Conservation (phyloP, 23 tunicate genomes). For the Oikopleura dioica region DNA sequence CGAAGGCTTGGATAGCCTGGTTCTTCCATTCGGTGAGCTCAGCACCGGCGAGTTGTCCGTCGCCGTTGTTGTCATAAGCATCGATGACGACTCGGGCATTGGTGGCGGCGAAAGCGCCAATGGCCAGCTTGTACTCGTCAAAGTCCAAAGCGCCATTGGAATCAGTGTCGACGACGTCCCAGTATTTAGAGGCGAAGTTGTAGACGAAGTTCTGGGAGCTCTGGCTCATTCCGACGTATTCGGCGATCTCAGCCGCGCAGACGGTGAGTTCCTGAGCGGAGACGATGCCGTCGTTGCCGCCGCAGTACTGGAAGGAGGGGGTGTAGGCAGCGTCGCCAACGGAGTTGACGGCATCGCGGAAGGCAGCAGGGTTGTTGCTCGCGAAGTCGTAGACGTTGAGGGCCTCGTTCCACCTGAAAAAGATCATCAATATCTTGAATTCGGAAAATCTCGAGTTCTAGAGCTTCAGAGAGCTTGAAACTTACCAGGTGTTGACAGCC, state of each 20-base stretch:
- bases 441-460: no score
- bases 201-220: neutral
- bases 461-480: no score
- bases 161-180: neutral
- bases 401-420: neutral
- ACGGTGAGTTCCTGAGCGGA: neutral
- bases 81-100: conserved; percentile 4
- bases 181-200: conserved; percentile 1
- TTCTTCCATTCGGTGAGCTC: neutral
- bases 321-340: neutral
- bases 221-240: neutral
- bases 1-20: no score
- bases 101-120: neutral
- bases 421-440: no score
- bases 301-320: neutral
- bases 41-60: neutral
- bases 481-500: no score
- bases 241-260: neutral
- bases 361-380: neutral
- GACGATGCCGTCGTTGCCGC: neutral
- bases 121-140: neutral
- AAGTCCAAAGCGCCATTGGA: neutral
- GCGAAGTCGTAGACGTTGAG: neutral
- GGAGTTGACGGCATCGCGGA: neutral
- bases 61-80: neutral